Conservation (phyloP, 2,797 vertebrate species). For the Sebastes iracundus region DNA sequence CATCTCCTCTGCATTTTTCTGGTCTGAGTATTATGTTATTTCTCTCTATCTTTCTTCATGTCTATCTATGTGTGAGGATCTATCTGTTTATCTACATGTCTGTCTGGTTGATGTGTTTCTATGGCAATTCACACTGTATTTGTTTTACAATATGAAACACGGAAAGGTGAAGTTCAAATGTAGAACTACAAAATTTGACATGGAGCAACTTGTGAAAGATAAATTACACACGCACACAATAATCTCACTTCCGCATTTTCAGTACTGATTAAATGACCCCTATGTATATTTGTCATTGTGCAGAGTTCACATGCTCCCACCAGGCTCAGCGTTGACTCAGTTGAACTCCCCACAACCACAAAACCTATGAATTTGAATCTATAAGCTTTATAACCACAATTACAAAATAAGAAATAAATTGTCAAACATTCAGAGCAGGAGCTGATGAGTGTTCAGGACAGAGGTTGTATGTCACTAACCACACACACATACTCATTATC, state of each 20-base stretch:
- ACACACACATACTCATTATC: not conserved
- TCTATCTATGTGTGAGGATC: not conserved
- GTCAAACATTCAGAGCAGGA: not conserved
- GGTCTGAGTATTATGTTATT: not conserved
- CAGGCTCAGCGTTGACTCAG: not conserved
- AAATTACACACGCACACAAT: not conserved
- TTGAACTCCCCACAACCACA: not conserved
- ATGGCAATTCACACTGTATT: not conserved
- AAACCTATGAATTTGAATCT: not conserved
- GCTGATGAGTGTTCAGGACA: not conserved
- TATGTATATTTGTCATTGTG: slow-evolving; percentile 36
- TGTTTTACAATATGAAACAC: not conserved
- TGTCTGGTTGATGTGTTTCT: not conserved
- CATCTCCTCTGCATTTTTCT: not conserved
- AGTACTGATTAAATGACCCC: slow-evolving; percentile 43
- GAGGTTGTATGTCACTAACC: not conserved
- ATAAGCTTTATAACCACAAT: not conserved
- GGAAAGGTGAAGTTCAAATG: not conserved
- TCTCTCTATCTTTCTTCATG: not conserved
- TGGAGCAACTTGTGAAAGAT: not conserved
- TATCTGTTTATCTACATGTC: not conserved
- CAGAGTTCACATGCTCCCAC: slow-evolving; percentile 8
- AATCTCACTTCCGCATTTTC: slow-evolving; percentile 54
- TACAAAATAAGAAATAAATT: not conserved
- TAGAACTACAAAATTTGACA: not conserved